phyloP scores from a whole-genome alignment of 2,113 vertebrate species.

The Arenaria interpres region DNA sequence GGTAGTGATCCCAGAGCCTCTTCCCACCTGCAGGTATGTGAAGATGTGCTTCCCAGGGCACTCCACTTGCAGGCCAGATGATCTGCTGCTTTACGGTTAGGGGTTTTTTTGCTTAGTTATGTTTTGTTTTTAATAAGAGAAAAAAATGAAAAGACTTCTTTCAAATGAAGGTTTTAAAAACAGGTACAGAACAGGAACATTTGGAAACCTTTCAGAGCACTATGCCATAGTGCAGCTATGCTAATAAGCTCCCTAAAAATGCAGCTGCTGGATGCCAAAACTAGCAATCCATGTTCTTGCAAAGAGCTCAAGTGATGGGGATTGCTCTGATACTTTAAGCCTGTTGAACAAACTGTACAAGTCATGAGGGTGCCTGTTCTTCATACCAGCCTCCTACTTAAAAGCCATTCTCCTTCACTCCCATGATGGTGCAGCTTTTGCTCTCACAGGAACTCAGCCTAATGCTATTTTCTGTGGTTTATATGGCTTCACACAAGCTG shows the following conservation, averaged over 20 bases:
- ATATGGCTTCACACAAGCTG: not conserved
- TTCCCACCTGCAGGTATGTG: not conserved
- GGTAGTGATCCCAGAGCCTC: not conserved
- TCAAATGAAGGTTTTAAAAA: not conserved
- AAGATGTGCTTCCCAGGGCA: not conserved
- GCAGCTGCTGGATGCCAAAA: slow-evolving; percentile 17
- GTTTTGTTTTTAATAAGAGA: not conserved
- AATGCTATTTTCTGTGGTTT: not conserved
- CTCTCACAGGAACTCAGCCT: not conserved
- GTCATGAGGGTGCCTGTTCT: not conserved
- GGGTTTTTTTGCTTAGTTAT: not conserved
- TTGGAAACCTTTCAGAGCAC: not conserved
- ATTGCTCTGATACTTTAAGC: slow-evolving; percentile 41
- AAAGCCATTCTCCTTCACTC: not conserved
- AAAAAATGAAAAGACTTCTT: not conserved
- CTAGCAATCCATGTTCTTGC: not conserved
- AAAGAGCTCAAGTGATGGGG: slow-evolving; percentile 4
- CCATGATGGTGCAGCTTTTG: not conserved
- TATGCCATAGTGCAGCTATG: not conserved
- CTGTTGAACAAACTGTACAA: not conserved
- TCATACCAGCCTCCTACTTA: not conserved
- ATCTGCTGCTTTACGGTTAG: not conserved
- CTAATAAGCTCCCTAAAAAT: slow-evolving; percentile 28
- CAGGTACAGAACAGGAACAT: not conserved
- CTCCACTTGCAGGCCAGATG: not conserved